phyloP scores from a whole-genome alignment of 2,888 invertebrate species.

The Drosophila niveifrons region DNA sequence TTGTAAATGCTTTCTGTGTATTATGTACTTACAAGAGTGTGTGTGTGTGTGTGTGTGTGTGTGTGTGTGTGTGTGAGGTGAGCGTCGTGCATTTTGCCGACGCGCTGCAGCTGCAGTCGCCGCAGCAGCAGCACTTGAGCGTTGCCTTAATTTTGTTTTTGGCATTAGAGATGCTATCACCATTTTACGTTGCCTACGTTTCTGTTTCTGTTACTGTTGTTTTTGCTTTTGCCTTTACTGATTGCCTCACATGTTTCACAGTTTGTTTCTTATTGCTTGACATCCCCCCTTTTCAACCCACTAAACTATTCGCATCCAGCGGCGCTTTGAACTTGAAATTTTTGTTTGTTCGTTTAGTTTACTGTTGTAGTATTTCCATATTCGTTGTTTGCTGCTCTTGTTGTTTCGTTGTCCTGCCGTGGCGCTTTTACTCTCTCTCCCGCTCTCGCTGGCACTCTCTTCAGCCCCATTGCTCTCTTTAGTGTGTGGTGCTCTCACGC shows the following conservation, averaged over 20 bases:
- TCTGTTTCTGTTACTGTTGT: slow-evolving; percentile 14
- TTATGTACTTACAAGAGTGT: neutral
- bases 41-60: neutral
- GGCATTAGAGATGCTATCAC: slow-evolving; percentile 57
- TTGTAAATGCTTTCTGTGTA: slow-evolving; percentile 27
- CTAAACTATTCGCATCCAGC: slow-evolving; percentile 47
- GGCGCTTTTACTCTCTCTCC: slow-evolving; percentile 25
- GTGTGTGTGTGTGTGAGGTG: slow-evolving; percentile 23
- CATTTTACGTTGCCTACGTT: slow-evolving; percentile 34
- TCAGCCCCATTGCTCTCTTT: slow-evolving; percentile 14
- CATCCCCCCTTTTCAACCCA: neutral
- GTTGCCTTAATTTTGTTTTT: slow-evolving; percentile 37
- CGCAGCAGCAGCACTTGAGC: slow-evolving; percentile 26
- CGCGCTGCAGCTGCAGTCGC: slow-evolving; percentile 36
- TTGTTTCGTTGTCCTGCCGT: slow-evolving; percentile 47
- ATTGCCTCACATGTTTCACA: slow-evolving; percentile 23
- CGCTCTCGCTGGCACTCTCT: neutral
- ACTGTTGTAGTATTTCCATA: slow-evolving; percentile 22
- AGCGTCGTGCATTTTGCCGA: slow-evolving; percentile 42
- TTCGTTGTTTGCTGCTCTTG: slow-evolving; percentile 19
- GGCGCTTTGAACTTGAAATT: slow-evolving; percentile 79
- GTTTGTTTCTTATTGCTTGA: slow-evolving; percentile 34
- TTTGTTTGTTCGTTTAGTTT: slow-evolving; percentile 62
- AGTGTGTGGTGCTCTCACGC: slow-evolving; percentile 31
- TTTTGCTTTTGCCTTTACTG: slow-evolving; percentile 9